These are phyloP conservation scores for Bombus sibiricus DNA, from an alignment of 1,140 invertebrate genomes.

Conservation along the genomic window DNA sequence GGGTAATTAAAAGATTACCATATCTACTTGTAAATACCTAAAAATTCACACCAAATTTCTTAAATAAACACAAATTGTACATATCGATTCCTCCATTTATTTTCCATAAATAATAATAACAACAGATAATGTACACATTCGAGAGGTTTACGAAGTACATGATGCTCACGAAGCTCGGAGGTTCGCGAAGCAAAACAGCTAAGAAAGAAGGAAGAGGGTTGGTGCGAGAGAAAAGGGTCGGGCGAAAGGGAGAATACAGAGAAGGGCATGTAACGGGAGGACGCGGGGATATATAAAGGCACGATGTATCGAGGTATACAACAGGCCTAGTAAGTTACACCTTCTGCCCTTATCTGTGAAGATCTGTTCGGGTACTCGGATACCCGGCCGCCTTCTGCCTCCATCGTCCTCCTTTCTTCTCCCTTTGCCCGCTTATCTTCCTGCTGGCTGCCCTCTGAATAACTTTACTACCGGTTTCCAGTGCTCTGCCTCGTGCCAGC, in stretches of 20 bases:
- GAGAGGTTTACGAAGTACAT: neutral
- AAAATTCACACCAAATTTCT: neutral
- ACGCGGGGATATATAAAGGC: constrained; percentile 61
- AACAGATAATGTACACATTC: neutral
- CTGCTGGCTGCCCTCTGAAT: constrained; percentile 66
- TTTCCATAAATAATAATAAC: neutral
- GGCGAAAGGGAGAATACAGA: constrained; percentile 58
- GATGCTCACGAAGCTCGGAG: neutral
- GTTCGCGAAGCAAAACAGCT: constrained; percentile 36
- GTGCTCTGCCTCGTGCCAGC: constrained; percentile 67
- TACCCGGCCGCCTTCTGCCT: constrained; percentile 67
- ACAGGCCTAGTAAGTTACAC: constrained; percentile 81
- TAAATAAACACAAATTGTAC: neutral
- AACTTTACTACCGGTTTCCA: constrained; percentile 81
- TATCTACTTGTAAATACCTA: too few relatives aligned
- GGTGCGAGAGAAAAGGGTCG: constrained; percentile 22
- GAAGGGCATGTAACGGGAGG: constrained; percentile 64
- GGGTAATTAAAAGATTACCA: too few relatives aligned
- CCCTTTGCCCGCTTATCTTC: constrained; percentile 18
- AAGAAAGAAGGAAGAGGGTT: neutral
- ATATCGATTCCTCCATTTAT: neutral
- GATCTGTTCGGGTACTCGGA: constrained; percentile 77
- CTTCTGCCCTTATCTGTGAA: constrained; percentile 78
- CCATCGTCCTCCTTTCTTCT: constrained; percentile 29
- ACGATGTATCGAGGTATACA: constrained; percentile 64